These are phyloP conservation scores for Conops quadrifasciatus DNA, from an alignment of 2,888 invertebrate species.

Conservation along the genomic window DNA sequence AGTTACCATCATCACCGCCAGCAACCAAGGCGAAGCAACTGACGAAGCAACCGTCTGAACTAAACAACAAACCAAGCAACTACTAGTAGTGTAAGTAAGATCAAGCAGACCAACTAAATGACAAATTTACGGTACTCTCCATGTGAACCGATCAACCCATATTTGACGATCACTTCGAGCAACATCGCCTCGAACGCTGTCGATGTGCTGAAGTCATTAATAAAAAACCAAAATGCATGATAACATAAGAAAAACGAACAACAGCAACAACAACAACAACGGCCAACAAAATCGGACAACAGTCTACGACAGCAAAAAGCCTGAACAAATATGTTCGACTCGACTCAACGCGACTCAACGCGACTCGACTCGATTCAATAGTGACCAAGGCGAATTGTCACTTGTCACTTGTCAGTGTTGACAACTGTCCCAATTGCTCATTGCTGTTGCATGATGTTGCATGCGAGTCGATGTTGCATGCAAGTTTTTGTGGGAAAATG, in stretches of 20 bases:
- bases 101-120: conserved; percentile 11
- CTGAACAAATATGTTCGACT: too few relatives aligned
- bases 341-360: background rate
- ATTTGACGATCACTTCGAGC: background rate
- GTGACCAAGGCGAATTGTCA: conserved; percentile 9
- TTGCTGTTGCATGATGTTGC: conserved; percentile 17
- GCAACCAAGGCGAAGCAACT: background rate
- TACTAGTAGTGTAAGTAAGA: background rate
- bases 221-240: background rate
- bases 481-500: background rate
- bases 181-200: background rate
- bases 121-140: conserved; percentile 26
- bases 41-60: background rate
- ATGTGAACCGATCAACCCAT: background rate
- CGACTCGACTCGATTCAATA: background rate
- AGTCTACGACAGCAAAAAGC: too few relatives aligned
- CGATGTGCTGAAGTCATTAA: background rate
- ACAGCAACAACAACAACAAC: background rate
- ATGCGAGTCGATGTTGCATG: background rate
- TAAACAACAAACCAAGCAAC: background rate
- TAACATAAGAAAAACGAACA: background rate
- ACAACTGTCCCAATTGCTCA: conserved; percentile 6
- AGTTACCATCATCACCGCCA: background rate
- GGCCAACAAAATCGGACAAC: background rate
- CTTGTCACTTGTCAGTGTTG: conserved; percentile 17